Evolutionary conservation across 2,888 invertebrate genomes (phyloP), one percentile per base, ranked within the genome.

Genomic region (Lepidocyrtoides sp.): DNA sequence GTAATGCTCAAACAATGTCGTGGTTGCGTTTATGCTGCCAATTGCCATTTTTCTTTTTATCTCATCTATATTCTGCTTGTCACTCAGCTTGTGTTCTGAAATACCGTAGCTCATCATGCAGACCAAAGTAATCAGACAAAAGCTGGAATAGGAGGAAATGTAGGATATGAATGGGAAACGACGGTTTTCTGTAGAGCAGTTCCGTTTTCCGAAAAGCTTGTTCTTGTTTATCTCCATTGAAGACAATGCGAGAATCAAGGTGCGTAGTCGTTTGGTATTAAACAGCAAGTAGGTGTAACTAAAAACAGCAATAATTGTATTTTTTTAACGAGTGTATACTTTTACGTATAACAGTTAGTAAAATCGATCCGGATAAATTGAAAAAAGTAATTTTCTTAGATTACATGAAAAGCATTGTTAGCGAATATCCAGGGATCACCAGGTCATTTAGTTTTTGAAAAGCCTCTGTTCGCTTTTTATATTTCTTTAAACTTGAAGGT

Each of bases 371-470:
- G n/a, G n/a, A n/a, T n/a, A n/a, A n/a, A n/a, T n/a, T n/a, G n/a
- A n/a, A n/a, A n/a, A n/a, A n/a, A n/a, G n/a, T n/a, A n/a, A n/a
- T n/a, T n/a, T n/a, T n/a, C n/a, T n/a, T n/a, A n/a, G 14, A 1
- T 69, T n/a, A 69, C 69, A 69, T 69, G 69, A 32, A 69, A 32
- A 69, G 8, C 69, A 69, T n/a, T 4, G 29, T 69, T n/a, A 29
- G 2, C 12, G 69, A 69, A n/a, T 69, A 69, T 48, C 77, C 77
- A 0, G 77, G 77, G 54, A 79, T 51, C 1, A 17, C 10, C 1
- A 79, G n/a, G 1, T 48, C 77, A 51, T 29, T 29, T 10, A 79
- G n/a, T n/a, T 79, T 79, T 20, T 79, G 20, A 17, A 12, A 51
- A 0, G 51, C 29, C n/a, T 48, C 51, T 2, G 23, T 79, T 12